phyloP scores from a whole-genome alignment of 2,888 invertebrate species.

The Thumatha senex region DNA sequence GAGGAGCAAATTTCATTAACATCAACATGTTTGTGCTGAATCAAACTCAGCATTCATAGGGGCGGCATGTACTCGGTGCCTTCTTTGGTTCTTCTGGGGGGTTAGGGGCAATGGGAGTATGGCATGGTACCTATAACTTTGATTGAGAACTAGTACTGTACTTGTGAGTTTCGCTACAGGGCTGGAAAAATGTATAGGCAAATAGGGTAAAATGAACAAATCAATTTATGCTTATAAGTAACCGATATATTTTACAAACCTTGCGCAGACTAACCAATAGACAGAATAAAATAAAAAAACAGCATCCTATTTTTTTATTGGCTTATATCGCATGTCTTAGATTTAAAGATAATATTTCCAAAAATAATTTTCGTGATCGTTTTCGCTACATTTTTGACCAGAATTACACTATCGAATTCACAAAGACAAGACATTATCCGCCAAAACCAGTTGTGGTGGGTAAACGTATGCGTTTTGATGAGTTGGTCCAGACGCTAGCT shows the following conservation, averaged over 20 bases:
- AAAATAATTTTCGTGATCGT: neutral
- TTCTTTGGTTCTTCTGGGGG: too few relatives aligned
- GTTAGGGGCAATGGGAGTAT: too few relatives aligned
- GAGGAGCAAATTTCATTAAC: too few relatives aligned
- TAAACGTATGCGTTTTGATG: slow-evolving; percentile 35
- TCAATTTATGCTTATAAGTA: slow-evolving; percentile 11
- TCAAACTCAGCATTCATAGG: too few relatives aligned
- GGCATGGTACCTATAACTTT: too few relatives aligned
- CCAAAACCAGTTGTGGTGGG: slow-evolving; percentile 29
- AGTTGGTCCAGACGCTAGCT: slow-evolving; percentile 43
- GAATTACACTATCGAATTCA: neutral
- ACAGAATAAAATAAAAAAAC: neutral
- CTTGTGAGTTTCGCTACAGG: too few relatives aligned
- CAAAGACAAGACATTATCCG: slow-evolving; percentile 28
- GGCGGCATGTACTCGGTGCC: too few relatives aligned
- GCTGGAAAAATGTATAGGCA: neutral
- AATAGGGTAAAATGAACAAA: slow-evolving; percentile 8
- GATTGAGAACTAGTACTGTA: too few relatives aligned
- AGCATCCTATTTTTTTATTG: neutral
- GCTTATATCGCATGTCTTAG: neutral
- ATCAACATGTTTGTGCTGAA: too few relatives aligned
- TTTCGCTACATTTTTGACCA: neutral
- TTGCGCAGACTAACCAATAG: neutral
- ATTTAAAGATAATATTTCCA: neutral
- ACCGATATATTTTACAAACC: slow-evolving; percentile 10